Conservation (phyloP, 2,888 invertebrate species). For the Morinoia aosen region DNA sequence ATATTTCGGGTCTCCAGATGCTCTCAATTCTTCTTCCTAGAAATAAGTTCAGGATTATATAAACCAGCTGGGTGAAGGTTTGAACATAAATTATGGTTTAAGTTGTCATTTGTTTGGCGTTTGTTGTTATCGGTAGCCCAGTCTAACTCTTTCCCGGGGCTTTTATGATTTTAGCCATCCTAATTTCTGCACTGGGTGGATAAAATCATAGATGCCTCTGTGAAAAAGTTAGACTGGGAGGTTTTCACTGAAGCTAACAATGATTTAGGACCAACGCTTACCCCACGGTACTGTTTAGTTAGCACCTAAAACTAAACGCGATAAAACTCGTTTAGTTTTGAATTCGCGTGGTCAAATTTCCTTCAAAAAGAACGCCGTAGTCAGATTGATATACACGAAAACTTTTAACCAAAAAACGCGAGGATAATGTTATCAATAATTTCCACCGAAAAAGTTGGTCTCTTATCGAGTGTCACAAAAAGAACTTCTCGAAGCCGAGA, state of each 20-base stretch:
- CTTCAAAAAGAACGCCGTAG: no score
- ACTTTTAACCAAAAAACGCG: background rate
- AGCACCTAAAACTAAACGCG: no score
- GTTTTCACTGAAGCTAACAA: background rate
- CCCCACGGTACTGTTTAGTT: background rate
- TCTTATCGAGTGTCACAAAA: background rate
- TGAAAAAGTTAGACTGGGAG: no score
- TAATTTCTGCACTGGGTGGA: no score
- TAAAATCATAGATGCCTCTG: no score
- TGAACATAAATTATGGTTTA: background rate
- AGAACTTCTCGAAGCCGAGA: background rate
- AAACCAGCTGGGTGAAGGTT: background rate
- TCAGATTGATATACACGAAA: background rate
- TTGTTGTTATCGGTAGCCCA: no score
- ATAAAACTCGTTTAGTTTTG: no score
- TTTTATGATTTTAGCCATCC: no score
- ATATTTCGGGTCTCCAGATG: conserved; percentile 87
- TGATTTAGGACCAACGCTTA: background rate
- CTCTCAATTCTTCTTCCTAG: conserved; percentile 67
- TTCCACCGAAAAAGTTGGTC: background rate
- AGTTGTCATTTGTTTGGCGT: no score
- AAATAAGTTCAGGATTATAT: background rate
- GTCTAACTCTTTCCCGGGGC: no score
- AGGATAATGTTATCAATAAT: background rate
- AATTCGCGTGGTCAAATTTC: no score